phyloP scores from a whole-genome alignment of 2,888 invertebrate genomes.

The Sympetrum striolatum region DNA sequence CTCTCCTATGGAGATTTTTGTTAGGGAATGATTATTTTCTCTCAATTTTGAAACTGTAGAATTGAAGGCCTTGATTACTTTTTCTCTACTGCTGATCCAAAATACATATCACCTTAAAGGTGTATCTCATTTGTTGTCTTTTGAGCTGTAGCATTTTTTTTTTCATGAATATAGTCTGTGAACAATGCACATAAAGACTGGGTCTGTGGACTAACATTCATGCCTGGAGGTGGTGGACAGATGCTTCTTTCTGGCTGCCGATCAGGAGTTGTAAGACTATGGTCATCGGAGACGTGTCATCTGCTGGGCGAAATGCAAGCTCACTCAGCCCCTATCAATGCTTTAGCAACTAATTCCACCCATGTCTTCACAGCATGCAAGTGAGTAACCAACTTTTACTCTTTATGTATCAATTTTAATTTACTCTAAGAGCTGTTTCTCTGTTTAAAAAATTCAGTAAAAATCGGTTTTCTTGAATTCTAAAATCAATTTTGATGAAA shows the following conservation, averaged over 20 bases:
- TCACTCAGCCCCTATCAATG: conserved; percentile 72
- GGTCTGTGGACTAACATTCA: conserved; percentile 77
- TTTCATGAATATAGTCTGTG: conserved; percentile 63
- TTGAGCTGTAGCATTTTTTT: not conserved
- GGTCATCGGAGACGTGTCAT: conserved; percentile 72
- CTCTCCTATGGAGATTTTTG: no score
- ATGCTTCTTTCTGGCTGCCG: conserved; percentile 78
- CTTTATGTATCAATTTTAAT: no score
- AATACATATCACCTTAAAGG: not conserved
- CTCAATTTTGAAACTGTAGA: not conserved
- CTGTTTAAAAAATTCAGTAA: no score
- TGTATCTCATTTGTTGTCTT: not conserved
- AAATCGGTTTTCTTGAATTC: no score
- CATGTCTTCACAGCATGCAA: conserved; percentile 83
- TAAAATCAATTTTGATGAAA: no score
- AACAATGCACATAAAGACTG: conserved; percentile 89
- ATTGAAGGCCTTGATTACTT: not conserved
- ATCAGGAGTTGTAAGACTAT: conserved; percentile 76
- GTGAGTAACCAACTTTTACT: conserved; percentile 63
- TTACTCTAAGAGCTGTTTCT: no score
- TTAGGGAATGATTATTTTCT: no score
- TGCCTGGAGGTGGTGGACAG: conserved; percentile 62
- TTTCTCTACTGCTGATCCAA: not conserved
- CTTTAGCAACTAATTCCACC: conserved; percentile 69
- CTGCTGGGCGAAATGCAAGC: conserved; percentile 72